Conservation (phyloP, 2,113 vertebrate species). For the Elephantulus edwardii region DNA sequence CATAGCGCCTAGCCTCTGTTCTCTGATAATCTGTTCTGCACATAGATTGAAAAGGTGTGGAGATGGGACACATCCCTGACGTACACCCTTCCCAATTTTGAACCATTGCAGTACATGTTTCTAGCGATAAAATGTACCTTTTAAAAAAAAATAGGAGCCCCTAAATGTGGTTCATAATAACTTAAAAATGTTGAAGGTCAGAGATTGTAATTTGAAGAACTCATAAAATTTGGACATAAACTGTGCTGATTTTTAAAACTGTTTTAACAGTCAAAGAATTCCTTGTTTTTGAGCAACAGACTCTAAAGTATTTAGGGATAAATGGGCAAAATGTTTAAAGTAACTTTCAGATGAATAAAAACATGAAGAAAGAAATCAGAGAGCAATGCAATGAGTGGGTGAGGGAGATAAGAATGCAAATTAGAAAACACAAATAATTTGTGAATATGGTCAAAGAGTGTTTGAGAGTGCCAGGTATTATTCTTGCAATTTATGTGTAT, state of each 20-base stretch:
- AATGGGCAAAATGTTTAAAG: neutral
- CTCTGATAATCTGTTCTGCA: too few species aligned
- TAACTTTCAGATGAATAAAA: neutral
- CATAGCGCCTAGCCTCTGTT: too few species aligned
- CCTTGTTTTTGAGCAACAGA: neutral
- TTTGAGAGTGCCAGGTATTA: neutral
- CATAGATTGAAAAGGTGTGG: too few species aligned
- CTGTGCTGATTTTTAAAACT: neutral
- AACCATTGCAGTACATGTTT: neutral
- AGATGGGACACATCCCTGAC: too few species aligned
- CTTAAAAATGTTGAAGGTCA: neutral
- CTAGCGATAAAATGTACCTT: neutral
- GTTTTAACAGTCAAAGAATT: neutral
- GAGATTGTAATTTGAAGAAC: neutral
- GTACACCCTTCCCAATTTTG: too few species aligned
- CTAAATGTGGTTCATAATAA: neutral
- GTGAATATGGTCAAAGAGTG: neutral
- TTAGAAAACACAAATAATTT: neutral
- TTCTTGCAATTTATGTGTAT: neutral
- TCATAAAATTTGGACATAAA: neutral
- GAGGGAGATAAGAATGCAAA: neutral
- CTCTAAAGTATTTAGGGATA: neutral
- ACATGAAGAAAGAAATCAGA: neutral
- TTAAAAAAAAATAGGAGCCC: neutral
- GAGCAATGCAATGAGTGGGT: neutral